Conservation (phyloP, 2,888 invertebrate genomes). For the Xylota sylvarum region DNA sequence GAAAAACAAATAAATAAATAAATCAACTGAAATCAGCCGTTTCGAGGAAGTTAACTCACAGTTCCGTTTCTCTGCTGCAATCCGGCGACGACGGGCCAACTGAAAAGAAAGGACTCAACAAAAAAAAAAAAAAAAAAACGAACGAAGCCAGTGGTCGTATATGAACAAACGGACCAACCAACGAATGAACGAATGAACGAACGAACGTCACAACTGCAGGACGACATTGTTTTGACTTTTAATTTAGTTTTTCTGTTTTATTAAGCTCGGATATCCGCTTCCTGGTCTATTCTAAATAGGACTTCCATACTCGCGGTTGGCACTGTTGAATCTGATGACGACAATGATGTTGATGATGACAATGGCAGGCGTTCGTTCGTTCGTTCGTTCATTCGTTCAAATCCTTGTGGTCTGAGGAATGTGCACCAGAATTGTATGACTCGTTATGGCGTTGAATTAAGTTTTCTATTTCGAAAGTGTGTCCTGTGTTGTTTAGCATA, state of each 20-base stretch:
- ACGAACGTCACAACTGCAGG: conserved; percentile 27
- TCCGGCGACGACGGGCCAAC: background rate
- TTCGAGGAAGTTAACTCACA: conserved; percentile 69
- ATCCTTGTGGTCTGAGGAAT: background rate
- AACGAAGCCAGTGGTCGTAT: no score
- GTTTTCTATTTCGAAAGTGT: background rate
- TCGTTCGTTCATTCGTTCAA: conserved; percentile 5
- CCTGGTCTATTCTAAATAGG: conserved; percentile 34
- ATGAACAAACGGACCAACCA: no score
- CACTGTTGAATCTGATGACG: conserved; percentile 32
- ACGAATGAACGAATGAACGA: conserved; percentile 14
- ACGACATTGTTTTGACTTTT: conserved; percentile 67
- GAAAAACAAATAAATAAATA: conserved; percentile 72
- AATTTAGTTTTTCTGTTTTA: conserved; percentile 68
- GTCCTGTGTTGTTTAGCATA: background rate
- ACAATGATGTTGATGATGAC: conserved; percentile 22
- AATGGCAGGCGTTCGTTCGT: conserved; percentile 16
- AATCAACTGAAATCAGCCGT: conserved; percentile 74
- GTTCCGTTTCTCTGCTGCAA: conserved; percentile 51
- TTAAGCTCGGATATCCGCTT: conserved; percentile 56
- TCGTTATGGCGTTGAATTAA: background rate
- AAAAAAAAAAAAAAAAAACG: background rate
- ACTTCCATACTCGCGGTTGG: conserved; percentile 27
- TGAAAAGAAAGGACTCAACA: conserved; percentile 26
- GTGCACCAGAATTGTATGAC: background rate